These are phyloP conservation scores for Globodera ellingtonae DNA, from an alignment of 1,140 invertebrate species.

Conservation along the genomic window DNA sequence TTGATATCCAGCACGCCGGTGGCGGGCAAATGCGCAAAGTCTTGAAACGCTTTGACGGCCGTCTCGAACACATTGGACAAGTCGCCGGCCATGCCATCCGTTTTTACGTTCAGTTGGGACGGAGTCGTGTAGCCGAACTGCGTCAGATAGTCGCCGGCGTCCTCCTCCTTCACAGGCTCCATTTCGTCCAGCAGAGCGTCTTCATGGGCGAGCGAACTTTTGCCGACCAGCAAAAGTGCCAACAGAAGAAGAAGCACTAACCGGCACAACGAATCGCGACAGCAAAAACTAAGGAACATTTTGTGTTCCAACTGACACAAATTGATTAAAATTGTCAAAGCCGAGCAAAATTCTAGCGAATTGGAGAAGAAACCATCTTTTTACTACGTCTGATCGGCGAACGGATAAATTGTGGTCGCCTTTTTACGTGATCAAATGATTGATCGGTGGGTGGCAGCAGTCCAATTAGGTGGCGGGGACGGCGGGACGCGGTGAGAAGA, in stretches of 20 bases:
- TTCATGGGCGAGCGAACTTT: background rate
- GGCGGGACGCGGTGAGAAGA: no score
- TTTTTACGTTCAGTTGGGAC: background rate
- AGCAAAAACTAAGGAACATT: no score
- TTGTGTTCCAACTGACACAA: no score
- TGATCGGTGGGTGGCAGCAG: no score
- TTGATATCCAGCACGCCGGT: constrained; percentile 42
- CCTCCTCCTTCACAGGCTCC: constrained; percentile 10
- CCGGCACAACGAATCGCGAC: no score
- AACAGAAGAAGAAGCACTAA: background rate
- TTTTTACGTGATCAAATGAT: no score
- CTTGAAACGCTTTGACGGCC: constrained; percentile 47
- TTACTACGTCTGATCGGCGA: no score
- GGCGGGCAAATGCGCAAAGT: constrained; percentile 42
- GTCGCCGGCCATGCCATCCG: constrained; percentile 41
- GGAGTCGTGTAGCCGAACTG: background rate
- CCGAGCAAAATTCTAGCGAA: no score
- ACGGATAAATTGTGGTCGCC: no score
- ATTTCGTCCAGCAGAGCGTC: constrained; percentile 12
- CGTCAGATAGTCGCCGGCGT: constrained; percentile 1
- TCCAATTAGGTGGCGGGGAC: no score
- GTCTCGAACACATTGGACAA: constrained; percentile 35
- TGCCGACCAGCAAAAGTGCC: background rate
- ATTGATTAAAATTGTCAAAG: no score
- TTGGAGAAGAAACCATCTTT: no score